Conservation (phyloP, 2,113 vertebrate species). For the Mobula birostris region DNA sequence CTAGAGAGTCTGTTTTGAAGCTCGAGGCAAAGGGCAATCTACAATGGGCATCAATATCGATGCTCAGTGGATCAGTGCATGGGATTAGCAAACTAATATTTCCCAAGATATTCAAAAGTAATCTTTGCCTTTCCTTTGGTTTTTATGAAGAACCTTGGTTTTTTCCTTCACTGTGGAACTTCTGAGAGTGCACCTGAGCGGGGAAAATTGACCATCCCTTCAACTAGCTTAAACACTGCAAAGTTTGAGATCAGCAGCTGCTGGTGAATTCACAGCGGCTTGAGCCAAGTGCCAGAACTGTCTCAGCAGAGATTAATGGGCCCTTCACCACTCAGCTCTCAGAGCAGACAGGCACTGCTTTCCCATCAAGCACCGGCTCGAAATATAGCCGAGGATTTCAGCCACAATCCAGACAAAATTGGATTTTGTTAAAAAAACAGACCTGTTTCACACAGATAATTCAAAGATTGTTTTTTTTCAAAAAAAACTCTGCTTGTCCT, state of each 20-base stretch:
- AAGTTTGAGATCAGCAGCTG: slow-evolving; percentile 30
- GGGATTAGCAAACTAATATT: neutral
- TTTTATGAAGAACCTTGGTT: neutral
- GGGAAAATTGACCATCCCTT: neutral
- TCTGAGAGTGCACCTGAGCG: neutral
- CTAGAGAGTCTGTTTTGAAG: neutral
- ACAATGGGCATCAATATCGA: neutral
- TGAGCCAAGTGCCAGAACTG: neutral
- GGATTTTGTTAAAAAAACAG: slow-evolving; percentile 9
- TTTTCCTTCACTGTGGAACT: neutral
- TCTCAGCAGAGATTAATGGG: neutral
- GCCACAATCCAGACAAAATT: slow-evolving; percentile 11
- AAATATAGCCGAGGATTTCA: neutral
- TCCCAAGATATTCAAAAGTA: neutral
- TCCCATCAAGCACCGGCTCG: slow-evolving; percentile 15
- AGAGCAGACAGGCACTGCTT: neutral
- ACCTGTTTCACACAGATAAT: slow-evolving; percentile 5
- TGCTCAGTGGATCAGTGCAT: neutral
- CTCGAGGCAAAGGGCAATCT: neutral
- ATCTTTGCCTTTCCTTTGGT: neutral
- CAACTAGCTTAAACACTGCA: slow-evolving; percentile 17
- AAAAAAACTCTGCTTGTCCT: neutral
- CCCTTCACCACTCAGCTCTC: slow-evolving; percentile 12
- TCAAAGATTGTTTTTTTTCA: neutral
- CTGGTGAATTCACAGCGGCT: slow-evolving; percentile 10